phyloP scores from a whole-genome alignment of 2,797 vertebrate species.

The Typhlichthys subterraneus region DNA sequence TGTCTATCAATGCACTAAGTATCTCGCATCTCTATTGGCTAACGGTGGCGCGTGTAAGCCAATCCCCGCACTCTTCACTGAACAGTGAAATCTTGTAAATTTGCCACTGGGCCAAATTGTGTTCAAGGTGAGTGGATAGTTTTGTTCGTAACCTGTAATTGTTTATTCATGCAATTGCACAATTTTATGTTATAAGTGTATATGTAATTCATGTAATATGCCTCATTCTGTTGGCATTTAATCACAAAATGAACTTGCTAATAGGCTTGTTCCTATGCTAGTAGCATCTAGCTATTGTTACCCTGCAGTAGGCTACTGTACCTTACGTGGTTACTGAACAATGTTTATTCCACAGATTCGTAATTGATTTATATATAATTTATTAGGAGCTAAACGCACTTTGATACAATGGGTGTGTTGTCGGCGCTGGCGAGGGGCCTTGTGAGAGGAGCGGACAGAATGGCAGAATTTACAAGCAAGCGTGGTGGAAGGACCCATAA shows the following conservation, averaged over 20 bases:
- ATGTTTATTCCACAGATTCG: conserved; percentile 1
- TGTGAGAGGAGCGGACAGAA: conserved; percentile 86
- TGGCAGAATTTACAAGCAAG: conserved; percentile 91
- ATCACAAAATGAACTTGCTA: not conserved
- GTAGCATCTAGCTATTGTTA: conserved; percentile 1
- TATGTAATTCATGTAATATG: not conserved
- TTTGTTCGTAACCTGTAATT: not conserved
- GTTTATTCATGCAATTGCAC: not conserved
- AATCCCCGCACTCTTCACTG: conserved; percentile 49
- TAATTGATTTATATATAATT: not conserved
- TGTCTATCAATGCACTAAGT: conserved; percentile 28
- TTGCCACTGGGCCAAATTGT: not conserved
- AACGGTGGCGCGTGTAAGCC: conserved; percentile 16
- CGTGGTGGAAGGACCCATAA: conserved; percentile 84
- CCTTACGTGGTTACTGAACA: not conserved
- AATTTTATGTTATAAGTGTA: not conserved
- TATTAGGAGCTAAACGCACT: not conserved
- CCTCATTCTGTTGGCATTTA: not conserved
- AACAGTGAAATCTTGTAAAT: not conserved
- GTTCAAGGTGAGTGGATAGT: conserved; percentile 68
- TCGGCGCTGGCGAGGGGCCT: conserved; percentile 79
- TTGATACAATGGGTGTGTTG: conserved; percentile 84
- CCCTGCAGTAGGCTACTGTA: not conserved
- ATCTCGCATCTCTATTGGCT: conserved; percentile 55
- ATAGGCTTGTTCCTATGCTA: not conserved